Conservation (phyloP, 2,888 invertebrate genomes). For the Lacanobia wlatinum region DNA sequence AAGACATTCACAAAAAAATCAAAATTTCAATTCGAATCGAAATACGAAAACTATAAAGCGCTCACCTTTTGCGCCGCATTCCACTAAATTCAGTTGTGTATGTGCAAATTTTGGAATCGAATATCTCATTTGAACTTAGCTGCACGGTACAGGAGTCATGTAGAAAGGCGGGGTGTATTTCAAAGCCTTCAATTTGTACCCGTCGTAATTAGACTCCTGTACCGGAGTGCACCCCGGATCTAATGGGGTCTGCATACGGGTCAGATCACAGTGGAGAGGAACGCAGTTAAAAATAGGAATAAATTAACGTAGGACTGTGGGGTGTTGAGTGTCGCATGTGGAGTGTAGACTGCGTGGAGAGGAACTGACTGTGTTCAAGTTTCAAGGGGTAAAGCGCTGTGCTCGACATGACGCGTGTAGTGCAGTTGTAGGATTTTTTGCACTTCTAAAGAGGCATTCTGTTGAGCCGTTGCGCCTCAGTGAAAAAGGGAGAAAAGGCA, state of each 20-base stretch:
- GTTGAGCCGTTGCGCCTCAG: background rate
- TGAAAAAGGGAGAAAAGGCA: background rate
- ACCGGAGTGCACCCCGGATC: slow-evolving; percentile 65
- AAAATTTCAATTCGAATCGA: slow-evolving; percentile 4
- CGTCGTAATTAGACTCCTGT: slow-evolving; percentile 78
- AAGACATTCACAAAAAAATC: slow-evolving; percentile 21
- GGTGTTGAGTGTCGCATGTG: slow-evolving; percentile 30
- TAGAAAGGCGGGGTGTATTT: slow-evolving; percentile 73
- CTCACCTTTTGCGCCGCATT: slow-evolving; percentile 28
- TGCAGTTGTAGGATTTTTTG: background rate
- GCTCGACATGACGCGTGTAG: background rate
- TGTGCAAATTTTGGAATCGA: slow-evolving; percentile 61
- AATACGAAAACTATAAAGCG: slow-evolving; percentile 25
- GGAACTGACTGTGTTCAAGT: slow-evolving; percentile 17
- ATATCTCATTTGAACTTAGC: slow-evolving; percentile 70
- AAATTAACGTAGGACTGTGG: slow-evolving; percentile 50
- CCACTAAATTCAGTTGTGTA: slow-evolving; percentile 56
- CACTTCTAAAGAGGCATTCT: slow-evolving; percentile 4
- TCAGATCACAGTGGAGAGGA: slow-evolving; percentile 62
- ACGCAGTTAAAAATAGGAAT: slow-evolving; percentile 55
- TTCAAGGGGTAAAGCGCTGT: slow-evolving; percentile 17
- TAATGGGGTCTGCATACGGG: slow-evolving; percentile 66
- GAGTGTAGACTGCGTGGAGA: slow-evolving; percentile 29
- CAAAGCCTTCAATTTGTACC: slow-evolving; percentile 82
- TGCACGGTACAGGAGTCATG: slow-evolving; percentile 66